phyloP scores from a whole-genome alignment of 2,797 vertebrate species.

The Anas bernieri region DNA sequence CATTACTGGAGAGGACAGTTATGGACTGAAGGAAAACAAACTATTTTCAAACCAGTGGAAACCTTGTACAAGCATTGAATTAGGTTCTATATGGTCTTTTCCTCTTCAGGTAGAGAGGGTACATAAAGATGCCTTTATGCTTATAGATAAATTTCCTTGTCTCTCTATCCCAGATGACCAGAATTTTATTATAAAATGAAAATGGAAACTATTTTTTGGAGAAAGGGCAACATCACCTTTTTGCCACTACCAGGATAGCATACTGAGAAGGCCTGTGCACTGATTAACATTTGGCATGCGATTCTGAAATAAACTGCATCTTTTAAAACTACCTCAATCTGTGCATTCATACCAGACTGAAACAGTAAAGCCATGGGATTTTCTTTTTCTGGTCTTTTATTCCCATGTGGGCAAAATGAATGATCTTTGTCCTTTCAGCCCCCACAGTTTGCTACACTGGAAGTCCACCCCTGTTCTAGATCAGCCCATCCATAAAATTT shows the following conservation, averaged over 20 bases:
- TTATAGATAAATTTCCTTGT: neutral
- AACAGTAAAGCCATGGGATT: neutral
- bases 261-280: neutral
- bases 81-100: neutral
- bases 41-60: neutral
- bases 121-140: constrained; percentile 1
- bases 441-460: neutral
- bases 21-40: neutral
- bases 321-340: neutral
- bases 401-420: neutral
- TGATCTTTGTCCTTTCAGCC: neutral
- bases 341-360: neutral
- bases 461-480: neutral
- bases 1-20: neutral
- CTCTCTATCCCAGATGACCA: neutral
- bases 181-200: neutral
- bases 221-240: neutral
- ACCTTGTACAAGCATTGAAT: neutral
- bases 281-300: neutral
- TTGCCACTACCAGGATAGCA: neutral
- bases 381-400: neutral
- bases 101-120: neutral
- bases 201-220: neutral
- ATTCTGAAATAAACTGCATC: neutral
- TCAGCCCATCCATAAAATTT: neutral